Conservation (phyloP, 2,113 vertebrate genomes). For the Mustela lutreola region DNA sequence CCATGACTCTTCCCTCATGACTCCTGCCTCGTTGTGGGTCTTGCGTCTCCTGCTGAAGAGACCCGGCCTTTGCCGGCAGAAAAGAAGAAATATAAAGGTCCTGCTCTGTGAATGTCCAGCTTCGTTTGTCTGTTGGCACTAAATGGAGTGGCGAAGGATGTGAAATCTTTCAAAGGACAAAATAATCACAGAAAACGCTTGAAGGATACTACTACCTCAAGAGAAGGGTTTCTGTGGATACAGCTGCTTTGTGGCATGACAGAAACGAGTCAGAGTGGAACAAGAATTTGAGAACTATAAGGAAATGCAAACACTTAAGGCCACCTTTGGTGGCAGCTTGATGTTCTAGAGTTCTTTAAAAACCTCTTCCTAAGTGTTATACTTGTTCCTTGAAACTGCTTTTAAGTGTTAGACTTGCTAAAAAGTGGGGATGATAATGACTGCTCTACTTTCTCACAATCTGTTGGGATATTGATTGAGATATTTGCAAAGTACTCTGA, state of each 20-base stretch:
- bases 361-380: background rate
- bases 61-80: constrained; percentile 47
- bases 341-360: background rate
- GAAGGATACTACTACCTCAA: background rate
- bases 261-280: background rate
- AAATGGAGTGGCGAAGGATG: constrained; percentile 4
- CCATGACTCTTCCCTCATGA: constrained; percentile 74
- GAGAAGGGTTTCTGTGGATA: background rate
- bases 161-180: constrained; percentile 70
- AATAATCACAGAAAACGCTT: background rate
- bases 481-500: constrained; percentile 60
- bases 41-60: constrained; percentile 85
- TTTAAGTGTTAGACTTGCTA: constrained; percentile 69
- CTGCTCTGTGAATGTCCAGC: constrained; percentile 50
- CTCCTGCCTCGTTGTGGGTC: constrained; percentile 74
- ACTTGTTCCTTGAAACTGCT: constrained; percentile 54
- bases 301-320: background rate
- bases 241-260: background rate
- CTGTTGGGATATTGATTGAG: constrained; percentile 68
- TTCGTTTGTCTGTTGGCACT: background rate
- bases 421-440: constrained; percentile 68
- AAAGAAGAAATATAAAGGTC: constrained; percentile 53
- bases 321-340: constrained; percentile 52
- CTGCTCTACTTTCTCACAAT: constrained; percentile 70
- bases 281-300: background rate